A percentile compares a stretch with the other conserved stretches of the same genome.
Conservation (phyloP, 2,888 invertebrate genomes). For the Drosophila vallismaia region DNA sequence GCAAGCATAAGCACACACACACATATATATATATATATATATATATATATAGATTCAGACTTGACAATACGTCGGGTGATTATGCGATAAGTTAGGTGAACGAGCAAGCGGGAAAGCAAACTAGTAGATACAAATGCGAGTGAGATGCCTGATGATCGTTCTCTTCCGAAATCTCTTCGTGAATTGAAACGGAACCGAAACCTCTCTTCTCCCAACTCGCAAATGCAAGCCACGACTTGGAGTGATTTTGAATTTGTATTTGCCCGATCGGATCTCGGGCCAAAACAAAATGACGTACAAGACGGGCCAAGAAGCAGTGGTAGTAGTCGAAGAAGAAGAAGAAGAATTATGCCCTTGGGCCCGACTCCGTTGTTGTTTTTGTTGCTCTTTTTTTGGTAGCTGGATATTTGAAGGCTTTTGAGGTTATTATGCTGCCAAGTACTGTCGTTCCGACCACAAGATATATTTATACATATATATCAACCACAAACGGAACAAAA, state of each 20-base stretch:
- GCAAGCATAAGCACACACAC: slow-evolving; percentile 7
- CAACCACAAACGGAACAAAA: background rate
- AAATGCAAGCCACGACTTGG: slow-evolving; percentile 30
- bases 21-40: slow-evolving; percentile 3
- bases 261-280: slow-evolving; percentile 32
- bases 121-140: slow-evolving; percentile 1
- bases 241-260: slow-evolving; percentile 25
- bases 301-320: background rate
- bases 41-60: slow-evolving; percentile 27
- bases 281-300: slow-evolving; percentile 29
- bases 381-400: slow-evolving; percentile 23
- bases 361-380: slow-evolving; percentile 13
- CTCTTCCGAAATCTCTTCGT: background rate
- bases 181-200: slow-evolving; percentile 18
- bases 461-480: slow-evolving; percentile 4
- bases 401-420: slow-evolving; percentile 46
- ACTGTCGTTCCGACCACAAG: slow-evolving; percentile 16
- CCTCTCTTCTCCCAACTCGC: slow-evolving; percentile 9
- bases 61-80: slow-evolving; percentile 74
- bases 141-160: background rate
- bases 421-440: slow-evolving; percentile 45
- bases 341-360: slow-evolving; percentile 33
- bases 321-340: background rate
- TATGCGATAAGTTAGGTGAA: slow-evolving; percentile 73
- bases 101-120: slow-evolving; percentile 47